A percentile compares a stretch with the other conserved stretches of the same genome.
These are phyloP conservation scores for Scaptomyza tumidula DNA, from an alignment of 2,888 invertebrate genomes.

Conservation along the genomic window DNA sequence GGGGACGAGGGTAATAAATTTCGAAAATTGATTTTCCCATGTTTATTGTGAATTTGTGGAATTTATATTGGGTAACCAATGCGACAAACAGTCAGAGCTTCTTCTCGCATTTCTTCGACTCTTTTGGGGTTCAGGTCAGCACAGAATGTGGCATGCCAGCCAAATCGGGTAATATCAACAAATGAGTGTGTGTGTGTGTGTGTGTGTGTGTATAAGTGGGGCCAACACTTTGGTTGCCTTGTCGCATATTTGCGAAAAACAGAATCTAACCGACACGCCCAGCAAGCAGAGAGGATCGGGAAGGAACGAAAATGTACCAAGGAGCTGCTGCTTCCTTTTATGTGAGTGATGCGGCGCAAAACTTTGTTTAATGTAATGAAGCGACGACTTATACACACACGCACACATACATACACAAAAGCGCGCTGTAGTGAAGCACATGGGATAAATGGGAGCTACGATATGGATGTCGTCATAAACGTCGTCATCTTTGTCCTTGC, in stretches of 20 bases:
- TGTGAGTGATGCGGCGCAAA: conserved; percentile 65
- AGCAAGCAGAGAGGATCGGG: conserved; percentile 13
- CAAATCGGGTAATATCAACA: conserved; percentile 36
- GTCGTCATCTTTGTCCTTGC: conserved; percentile 26
- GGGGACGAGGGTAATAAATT: conserved; percentile 68
- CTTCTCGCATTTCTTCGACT: neutral
- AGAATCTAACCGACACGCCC: conserved; percentile 50
- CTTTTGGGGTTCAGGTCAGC: conserved; percentile 23
- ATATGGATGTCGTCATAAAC: conserved; percentile 58
- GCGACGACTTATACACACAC: conserved; percentile 1
- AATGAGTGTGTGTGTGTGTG: conserved; percentile 9
- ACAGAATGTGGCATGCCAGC: conserved; percentile 29
- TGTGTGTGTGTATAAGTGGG: neutral
- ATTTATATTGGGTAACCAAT: conserved; percentile 77
- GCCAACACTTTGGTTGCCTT: conserved; percentile 23
- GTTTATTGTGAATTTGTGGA: conserved; percentile 77
- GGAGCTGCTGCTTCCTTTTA: conserved; percentile 43
- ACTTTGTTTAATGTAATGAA: conserved; percentile 53
- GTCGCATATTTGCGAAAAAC: conserved; percentile 29
- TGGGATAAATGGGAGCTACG: conserved; percentile 49
- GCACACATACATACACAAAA: neutral
- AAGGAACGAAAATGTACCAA: neutral
- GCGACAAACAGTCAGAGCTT: conserved; percentile 50
- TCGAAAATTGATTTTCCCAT: conserved; percentile 76
- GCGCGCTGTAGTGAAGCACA: conserved; percentile 15